Evolutionary conservation across 2,888 invertebrate species (phyloP).

Genomic region (Trissolcus brochymenae): DNA sequence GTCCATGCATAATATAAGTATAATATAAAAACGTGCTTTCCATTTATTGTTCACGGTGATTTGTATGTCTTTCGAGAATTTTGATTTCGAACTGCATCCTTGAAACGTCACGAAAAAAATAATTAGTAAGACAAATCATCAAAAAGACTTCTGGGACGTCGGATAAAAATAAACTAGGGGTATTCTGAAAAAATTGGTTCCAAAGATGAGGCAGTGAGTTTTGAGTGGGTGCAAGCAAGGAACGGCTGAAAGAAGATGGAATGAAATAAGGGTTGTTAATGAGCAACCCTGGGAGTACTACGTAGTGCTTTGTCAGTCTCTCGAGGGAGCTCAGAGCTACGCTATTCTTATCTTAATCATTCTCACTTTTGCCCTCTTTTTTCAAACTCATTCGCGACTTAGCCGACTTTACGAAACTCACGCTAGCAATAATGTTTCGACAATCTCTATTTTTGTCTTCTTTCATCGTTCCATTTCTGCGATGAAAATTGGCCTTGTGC

Average conservation of each 20-base stretch:
- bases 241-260: conserved; percentile 52
- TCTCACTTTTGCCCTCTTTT: conserved; percentile 48
- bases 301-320: conserved; percentile 62
- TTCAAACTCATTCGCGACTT: conserved; percentile 36
- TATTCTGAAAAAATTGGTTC: conserved; percentile 41
- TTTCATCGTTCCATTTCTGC: conserved; percentile 13
- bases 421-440: conserved; percentile 31
- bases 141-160: conserved; percentile 65
- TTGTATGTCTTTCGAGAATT: no score
- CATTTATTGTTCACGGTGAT: no score
- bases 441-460: conserved; percentile 26
- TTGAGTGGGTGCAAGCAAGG: conserved; percentile 25
- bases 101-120: conserved; percentile 61
- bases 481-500: conserved; percentile 32
- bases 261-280: conserved; percentile 72
- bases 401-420: conserved; percentile 39
- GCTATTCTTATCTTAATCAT: conserved; percentile 57
- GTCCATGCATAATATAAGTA: no score
- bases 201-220: conserved; percentile 32
- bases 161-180: conserved; percentile 68
- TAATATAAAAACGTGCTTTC: no score
- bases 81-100: conserved; percentile 38
- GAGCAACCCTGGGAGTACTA: conserved; percentile 63
- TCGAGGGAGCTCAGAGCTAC: conserved; percentile 63
- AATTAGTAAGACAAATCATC: conserved; percentile 70